Percentiles rank a stretch among this genome's conserved stretches.
Evolutionary conservation across 2,888 invertebrate species (phyloP).

Genomic region (Brachypterus glaber): DNA sequence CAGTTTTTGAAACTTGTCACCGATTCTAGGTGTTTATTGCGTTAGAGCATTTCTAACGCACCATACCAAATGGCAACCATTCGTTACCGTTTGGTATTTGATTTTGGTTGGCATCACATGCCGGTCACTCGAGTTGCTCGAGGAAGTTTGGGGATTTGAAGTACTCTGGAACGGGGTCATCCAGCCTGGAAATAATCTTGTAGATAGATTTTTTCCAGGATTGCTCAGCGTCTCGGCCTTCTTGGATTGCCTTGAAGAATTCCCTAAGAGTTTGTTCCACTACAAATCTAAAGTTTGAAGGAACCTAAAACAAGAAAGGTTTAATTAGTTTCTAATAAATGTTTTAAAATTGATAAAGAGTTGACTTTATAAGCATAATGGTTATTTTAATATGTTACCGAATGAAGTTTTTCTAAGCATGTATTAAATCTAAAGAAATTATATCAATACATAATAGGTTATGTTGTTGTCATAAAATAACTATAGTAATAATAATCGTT

Average conservation of each 20-base stretch:
- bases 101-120: slow-evolving; percentile 29
- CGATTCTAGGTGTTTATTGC: slow-evolving; percentile 34
- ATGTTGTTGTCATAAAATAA: no score
- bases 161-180: slow-evolving; percentile 98
- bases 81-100: slow-evolving; percentile 28
- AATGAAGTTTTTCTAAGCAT: no score
- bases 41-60: slow-evolving; percentile 20
- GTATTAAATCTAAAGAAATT: no score
- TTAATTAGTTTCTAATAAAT: no score
- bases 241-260: slow-evolving; percentile 97
- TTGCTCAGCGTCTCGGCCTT: slow-evolving; percentile 94
- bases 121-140: slow-evolving; percentile 86
- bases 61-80: slow-evolving; percentile 27
- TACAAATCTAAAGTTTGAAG: slow-evolving; percentile 92
- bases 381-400: no score
- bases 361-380: no score
- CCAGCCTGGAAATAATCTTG: slow-evolving; percentile 98
- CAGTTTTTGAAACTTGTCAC: slow-evolving; percentile 35
- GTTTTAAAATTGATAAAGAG: no score
- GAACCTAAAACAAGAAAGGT: slow-evolving; percentile 66
- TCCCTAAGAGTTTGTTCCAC: slow-evolving; percentile 96
- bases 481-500: no score
- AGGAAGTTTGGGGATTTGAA: slow-evolving; percentile 99
- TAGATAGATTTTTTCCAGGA: slow-evolving; percentile 99
- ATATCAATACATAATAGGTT: no score